Evolutionary conservation across 2,797 vertebrate genomes (phyloP).

Genomic region (Sebastes baramenuke): DNA sequence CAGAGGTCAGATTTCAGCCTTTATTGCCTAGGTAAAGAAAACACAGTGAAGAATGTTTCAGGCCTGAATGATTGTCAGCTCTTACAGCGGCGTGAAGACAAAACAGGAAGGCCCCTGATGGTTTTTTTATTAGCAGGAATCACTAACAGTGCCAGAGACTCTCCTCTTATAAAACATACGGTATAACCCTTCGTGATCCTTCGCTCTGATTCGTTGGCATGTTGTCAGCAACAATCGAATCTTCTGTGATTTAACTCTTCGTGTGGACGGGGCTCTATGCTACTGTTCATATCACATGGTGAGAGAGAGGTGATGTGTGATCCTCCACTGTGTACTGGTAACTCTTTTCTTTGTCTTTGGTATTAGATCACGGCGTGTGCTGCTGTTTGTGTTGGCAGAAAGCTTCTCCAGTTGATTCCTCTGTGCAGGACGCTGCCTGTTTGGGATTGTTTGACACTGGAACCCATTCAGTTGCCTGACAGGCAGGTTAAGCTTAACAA

Average conservation of each 20-base stretch:
- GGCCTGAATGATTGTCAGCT: conserved; percentile 61
- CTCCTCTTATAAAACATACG: conserved; percentile 59
- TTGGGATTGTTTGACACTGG: conserved; percentile 24
- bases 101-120: conserved; percentile 75
- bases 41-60: conserved; percentile 72
- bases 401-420: not conserved
- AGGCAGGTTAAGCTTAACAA: conserved; percentile 33
- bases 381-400: conserved; percentile 39
- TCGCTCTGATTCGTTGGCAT: conserved; percentile 42
- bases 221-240: conserved; percentile 47
- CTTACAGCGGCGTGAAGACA: conserved; percentile 63
- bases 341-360: not conserved
- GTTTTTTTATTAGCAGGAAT: conserved; percentile 75
- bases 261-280: not conserved
- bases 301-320: conserved; percentile 1
- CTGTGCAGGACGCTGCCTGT: conserved; percentile 4
- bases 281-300: conserved; percentile 43
- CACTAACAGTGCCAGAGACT: conserved; percentile 55
- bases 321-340: not conserved
- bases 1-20: conserved; percentile 62
- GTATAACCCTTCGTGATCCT: conserved; percentile 31
- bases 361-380: not conserved
- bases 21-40: conserved; percentile 73
- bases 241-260: conserved; percentile 37
- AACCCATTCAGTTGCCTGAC: conserved; percentile 17